Percentiles rank a stretch among this genome's conserved stretches.
Conservation (phyloP, 2,888 invertebrate species). For the Aphodius sticticus region DNA sequence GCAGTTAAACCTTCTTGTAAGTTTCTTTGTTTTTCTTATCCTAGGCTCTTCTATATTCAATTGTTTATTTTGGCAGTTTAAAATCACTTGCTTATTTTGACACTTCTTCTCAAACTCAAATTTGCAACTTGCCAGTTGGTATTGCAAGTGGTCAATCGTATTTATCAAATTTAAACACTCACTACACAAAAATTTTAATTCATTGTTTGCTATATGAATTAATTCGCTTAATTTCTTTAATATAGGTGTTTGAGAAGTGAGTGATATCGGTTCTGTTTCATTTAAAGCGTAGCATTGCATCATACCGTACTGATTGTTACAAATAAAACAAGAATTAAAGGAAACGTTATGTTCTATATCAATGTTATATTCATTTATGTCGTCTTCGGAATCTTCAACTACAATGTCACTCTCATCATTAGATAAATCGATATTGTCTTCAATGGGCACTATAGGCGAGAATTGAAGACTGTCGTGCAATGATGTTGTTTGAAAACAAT, state of each 20-base stretch:
- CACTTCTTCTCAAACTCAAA: slow-evolving; percentile 53
- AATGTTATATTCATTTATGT: slow-evolving; percentile 36
- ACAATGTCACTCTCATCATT: slow-evolving; percentile 58
- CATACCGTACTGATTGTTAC: slow-evolving; percentile 54
- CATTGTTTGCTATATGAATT: slow-evolving; percentile 46
- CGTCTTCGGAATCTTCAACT: slow-evolving; percentile 58
- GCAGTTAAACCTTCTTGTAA: slow-evolving; percentile 49
- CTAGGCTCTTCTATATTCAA: slow-evolving; percentile 28
- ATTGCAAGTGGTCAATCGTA: slow-evolving; percentile 58
- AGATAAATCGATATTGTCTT: slow-evolving; percentile 52
- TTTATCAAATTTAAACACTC: slow-evolving; percentile 58
- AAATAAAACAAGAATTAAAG: slow-evolving; percentile 53
- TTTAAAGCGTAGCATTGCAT: slow-evolving; percentile 57
- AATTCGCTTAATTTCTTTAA: slow-evolving; percentile 50
- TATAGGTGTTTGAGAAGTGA: slow-evolving; percentile 57
- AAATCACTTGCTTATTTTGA: slow-evolving; percentile 36
- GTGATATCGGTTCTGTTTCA: slow-evolving; percentile 54
- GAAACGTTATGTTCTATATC: slow-evolving; percentile 49
- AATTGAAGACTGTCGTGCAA: slow-evolving; percentile 36
- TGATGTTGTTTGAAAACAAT: slow-evolving; percentile 32
- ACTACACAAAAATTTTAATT: slow-evolving; percentile 54
- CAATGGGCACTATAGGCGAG: slow-evolving; percentile 41
- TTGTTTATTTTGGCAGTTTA: slow-evolving; percentile 29
- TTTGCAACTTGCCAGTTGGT: slow-evolving; percentile 53
- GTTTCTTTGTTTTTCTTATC: slow-evolving; percentile 38